A percentile compares a stretch with the other conserved stretches of the same genome.
Evolutionary conservation across 2,797 vertebrate species (phyloP).

Genomic region (Parauchenoglanis punctatus): DNA sequence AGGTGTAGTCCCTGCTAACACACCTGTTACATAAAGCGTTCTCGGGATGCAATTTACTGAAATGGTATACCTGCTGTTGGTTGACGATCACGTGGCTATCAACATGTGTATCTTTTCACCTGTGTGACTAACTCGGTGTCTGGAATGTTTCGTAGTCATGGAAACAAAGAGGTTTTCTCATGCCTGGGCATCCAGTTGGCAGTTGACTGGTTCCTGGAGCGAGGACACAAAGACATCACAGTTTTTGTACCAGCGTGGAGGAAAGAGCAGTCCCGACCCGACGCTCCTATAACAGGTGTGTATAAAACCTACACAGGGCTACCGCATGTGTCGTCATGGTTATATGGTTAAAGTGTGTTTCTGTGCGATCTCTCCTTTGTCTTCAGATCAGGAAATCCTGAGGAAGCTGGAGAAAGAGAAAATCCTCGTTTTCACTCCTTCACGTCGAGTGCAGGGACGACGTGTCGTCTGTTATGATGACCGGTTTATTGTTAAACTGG

Average conservation of each 20-base stretch:
- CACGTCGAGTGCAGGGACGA: conserved; percentile 93
- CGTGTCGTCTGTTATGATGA: conserved; percentile 99
- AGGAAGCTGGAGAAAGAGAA: conserved; percentile 97
- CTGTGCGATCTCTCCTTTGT: conserved; percentile 25
- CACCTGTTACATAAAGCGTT: background rate
- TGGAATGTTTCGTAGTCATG: conserved; percentile 83
- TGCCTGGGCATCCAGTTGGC: conserved; percentile 96
- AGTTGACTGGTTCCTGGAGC: conserved; percentile 97
- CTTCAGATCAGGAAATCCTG: conserved; percentile 95
- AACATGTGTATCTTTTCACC: background rate
- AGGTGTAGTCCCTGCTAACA: background rate
- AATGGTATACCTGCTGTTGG: background rate
- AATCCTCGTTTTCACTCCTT: conserved; percentile 97
- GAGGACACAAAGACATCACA: conserved; percentile 97
- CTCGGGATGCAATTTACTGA: background rate
- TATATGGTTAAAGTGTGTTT: background rate
- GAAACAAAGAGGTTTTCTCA: conserved; percentile 99
- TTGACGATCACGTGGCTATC: background rate
- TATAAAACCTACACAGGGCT: too few relatives aligned
- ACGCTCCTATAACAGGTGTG: conserved; percentile 69
- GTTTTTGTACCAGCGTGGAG: conserved; percentile 99
- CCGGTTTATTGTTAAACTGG: conserved; percentile 98
- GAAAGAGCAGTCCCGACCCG: conserved; percentile 97
- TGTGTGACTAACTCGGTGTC: conserved; percentile 55
- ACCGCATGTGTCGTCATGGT: background rate